These are phyloP conservation scores for Sceloporus undulatus DNA, from an alignment of 2,113 vertebrate species.

Conservation along the genomic window DNA sequence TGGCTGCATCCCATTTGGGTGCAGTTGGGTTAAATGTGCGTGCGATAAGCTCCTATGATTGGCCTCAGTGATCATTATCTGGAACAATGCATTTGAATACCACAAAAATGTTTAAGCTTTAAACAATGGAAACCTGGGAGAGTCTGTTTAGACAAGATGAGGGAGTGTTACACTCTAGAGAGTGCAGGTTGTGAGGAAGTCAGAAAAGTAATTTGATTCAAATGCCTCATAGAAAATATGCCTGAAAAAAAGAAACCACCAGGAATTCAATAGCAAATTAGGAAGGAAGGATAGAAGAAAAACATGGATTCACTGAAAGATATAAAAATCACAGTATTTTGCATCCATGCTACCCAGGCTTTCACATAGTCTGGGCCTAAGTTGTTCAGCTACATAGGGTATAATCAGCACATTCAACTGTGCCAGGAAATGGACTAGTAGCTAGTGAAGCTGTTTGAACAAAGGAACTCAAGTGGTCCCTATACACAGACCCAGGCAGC, in stretches of 20 bases:
- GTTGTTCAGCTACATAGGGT: too few species aligned
- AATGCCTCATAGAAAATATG: slow-evolving; percentile 7
- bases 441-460: too few species aligned
- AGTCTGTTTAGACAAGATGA: background rate
- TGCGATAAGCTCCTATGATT: too few species aligned
- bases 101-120: slow-evolving; percentile 8
- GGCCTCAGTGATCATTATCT: background rate
- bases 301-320: background rate
- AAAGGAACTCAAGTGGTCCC: too few species aligned
- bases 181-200: background rate
- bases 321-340: background rate
- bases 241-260: background rate
- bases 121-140: background rate
- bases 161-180: background rate
- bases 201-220: background rate
- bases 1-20: too few species aligned
- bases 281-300: background rate
- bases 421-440: too few species aligned
- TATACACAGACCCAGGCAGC: too few species aligned
- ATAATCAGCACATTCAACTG: too few species aligned
- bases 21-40: too few species aligned
- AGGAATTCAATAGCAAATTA: background rate
- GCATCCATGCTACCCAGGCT: too few species aligned
- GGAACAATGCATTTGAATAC: too few species aligned
- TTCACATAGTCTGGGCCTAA: too few species aligned